phyloP scores from a whole-genome alignment of 1,140 invertebrate genomes.

The Bombus polaris region DNA sequence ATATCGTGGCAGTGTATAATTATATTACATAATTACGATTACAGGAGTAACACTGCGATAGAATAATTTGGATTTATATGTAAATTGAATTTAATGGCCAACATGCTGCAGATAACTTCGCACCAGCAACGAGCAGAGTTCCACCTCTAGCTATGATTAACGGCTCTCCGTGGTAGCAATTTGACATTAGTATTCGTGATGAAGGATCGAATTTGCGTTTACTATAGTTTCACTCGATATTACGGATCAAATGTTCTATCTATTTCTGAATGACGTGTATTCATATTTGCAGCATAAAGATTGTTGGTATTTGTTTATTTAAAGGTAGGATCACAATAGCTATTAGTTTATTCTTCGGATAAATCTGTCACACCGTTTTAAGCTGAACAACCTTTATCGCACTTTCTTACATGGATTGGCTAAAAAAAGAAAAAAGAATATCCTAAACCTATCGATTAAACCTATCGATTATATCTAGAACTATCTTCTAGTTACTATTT shows the following conservation, averaged over 20 bases:
- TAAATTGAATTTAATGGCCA: slow-evolving; percentile 77
- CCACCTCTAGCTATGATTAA: slow-evolving; percentile 69
- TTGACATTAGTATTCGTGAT: slow-evolving; percentile 69
- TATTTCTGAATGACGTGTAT: slow-evolving; percentile 4
- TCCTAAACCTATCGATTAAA: too few species aligned
- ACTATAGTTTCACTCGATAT: slow-evolving; percentile 58
- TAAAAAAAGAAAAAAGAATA: too few species aligned
- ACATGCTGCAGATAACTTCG: slow-evolving; percentile 71
- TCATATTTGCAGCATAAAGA: not conserved
- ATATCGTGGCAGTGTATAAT: slow-evolving; percentile 56
- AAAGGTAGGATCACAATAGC: too few species aligned
- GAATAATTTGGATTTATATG: slow-evolving; percentile 79
- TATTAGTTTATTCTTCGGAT: too few species aligned
- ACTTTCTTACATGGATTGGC: too few species aligned
- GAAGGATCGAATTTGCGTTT: slow-evolving; percentile 70
- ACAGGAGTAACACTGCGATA: slow-evolving; percentile 66
- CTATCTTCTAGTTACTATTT: too few species aligned
- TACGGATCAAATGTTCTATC: slow-evolving; percentile 39
- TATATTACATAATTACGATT: slow-evolving; percentile 72
- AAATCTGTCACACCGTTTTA: too few species aligned
- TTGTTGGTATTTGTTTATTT: too few species aligned
- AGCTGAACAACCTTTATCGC: too few species aligned
- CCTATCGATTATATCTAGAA: too few species aligned
- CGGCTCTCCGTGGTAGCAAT: slow-evolving; percentile 69
- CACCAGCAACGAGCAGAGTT: slow-evolving; percentile 43